Percentiles rank a stretch among this genome's conserved stretches.
phyloP scores from a whole-genome alignment of 2,888 invertebrate species.

The Caenorhabditis zanzibari region DNA sequence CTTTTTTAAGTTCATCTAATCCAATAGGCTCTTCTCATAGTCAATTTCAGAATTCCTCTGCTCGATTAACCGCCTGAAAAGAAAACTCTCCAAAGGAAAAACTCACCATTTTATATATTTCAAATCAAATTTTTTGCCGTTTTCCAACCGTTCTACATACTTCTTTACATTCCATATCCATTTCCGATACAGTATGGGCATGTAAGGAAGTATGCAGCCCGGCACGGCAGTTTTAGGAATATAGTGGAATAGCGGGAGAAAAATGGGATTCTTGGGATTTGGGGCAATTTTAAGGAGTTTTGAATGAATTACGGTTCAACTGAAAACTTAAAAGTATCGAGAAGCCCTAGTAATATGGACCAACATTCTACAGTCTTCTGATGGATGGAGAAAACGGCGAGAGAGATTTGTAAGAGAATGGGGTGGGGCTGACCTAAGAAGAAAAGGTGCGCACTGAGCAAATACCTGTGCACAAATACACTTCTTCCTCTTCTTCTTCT shows the following conservation, averaged over 20 bases:
- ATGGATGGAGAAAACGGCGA: conserved; percentile 9
- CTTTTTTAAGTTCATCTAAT: no score
- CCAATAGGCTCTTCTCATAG: no score
- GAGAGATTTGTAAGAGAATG: conserved; percentile 21
- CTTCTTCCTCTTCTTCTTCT: conserved; percentile 17
- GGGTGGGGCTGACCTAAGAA: conserved; percentile 44
- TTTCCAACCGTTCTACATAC: conserved; percentile 73
- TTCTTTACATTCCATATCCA: conserved; percentile 80
- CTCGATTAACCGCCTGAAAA: no score
- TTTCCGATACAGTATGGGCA: conserved; percentile 69
- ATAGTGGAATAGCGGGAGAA: conserved; percentile 6
- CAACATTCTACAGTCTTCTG: conserved; percentile 49
- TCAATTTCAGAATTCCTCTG: no score
- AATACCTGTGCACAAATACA: conserved; percentile 47
- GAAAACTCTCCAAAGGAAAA: not conserved
- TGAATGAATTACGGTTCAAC: no score
- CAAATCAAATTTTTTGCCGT: not conserved
- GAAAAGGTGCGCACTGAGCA: conserved; percentile 58
- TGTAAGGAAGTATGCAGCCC: conserved; percentile 77
- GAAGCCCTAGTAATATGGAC: no score
- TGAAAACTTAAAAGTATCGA: no score
- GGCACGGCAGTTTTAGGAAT: conserved; percentile 34
- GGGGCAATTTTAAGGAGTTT: not conserved
- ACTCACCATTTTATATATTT: conserved; percentile 19
- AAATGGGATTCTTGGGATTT: not conserved